phyloP scores from a whole-genome alignment of 2,888 invertebrate species.

The Phortica okadai region DNA sequence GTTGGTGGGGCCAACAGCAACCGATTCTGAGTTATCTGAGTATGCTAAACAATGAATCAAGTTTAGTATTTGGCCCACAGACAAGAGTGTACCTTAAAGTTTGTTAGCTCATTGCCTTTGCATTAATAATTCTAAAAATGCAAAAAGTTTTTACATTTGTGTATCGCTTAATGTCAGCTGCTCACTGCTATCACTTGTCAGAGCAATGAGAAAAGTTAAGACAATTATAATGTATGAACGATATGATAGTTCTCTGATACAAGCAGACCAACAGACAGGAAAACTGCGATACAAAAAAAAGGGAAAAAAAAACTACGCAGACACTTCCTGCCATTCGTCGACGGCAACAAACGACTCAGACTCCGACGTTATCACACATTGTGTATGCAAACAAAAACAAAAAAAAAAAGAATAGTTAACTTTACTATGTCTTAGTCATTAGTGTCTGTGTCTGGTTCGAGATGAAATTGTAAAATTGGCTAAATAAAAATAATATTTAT shows the following conservation, averaged over 20 bases:
- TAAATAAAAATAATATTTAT: constrained; percentile 26
- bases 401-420: no score
- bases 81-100: neutral
- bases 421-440: neutral
- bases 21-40: no score
- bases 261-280: neutral
- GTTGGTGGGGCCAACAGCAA: neutral
- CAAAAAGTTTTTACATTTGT: constrained; percentile 7
- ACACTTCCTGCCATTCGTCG: neutral
- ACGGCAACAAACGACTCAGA: no score
- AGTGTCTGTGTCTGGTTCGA: neutral
- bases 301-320: neutral
- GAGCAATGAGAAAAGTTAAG: constrained; percentile 2
- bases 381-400: no score
- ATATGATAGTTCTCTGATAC: neutral
- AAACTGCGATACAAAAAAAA: neutral
- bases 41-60: no score
- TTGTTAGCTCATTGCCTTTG: constrained; percentile 6
- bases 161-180: neutral
- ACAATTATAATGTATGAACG: neutral
- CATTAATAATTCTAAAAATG: constrained; percentile 5
- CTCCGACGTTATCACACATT: no score
- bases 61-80: no score
- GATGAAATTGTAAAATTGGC: constrained; percentile 8
- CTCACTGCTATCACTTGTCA: constrained; percentile 3